Conservation (phyloP, 1,140 invertebrate species). For the Thaumetopoea pityocampa region DNA sequence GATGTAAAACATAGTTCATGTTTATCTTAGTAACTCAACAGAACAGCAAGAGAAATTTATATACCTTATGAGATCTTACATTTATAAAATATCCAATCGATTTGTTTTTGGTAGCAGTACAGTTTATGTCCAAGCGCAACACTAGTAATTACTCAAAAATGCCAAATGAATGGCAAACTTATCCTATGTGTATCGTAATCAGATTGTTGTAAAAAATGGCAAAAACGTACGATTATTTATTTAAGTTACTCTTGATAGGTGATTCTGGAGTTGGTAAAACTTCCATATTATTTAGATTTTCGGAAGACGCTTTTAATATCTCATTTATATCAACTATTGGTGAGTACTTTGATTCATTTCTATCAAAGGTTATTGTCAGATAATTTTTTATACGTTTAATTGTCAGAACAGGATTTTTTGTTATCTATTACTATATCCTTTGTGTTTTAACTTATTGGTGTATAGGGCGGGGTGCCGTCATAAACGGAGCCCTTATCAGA, state of each 20-base stretch:
- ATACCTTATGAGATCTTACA: too few relatives aligned
- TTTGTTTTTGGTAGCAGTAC: too few relatives aligned
- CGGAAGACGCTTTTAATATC: conserved; percentile 98
- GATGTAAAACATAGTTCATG: too few relatives aligned
- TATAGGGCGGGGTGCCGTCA: conserved; percentile 49
- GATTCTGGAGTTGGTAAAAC: conserved; percentile 99
- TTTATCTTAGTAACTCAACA: too few relatives aligned
- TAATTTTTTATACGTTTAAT: conserved; percentile 63
- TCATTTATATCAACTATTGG: conserved; percentile 99
- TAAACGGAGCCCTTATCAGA: conserved; percentile 58
- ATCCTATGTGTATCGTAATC: conserved; percentile 53
- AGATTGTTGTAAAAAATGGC: conserved; percentile 83
- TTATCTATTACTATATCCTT: conserved; percentile 41
- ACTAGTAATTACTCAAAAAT: conserved; percentile 67
- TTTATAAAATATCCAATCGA: too few relatives aligned
- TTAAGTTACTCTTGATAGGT: conserved; percentile 97
- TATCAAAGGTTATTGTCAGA: conserved; percentile 72
- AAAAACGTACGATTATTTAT: conserved; percentile 98
- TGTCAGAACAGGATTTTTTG: conserved; percentile 60
- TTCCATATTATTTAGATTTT: conserved; percentile 98
- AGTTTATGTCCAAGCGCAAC: too few relatives aligned
- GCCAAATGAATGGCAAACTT: conserved; percentile 64
- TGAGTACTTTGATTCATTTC: conserved; percentile 74
- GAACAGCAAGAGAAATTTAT: too few relatives aligned
- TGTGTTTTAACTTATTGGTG: conserved; percentile 15